A percentile compares a stretch with the other conserved stretches of the same genome.
Conservation (phyloP, 2,797 vertebrate genomes). For the Yasuhikotakia modesta region DNA sequence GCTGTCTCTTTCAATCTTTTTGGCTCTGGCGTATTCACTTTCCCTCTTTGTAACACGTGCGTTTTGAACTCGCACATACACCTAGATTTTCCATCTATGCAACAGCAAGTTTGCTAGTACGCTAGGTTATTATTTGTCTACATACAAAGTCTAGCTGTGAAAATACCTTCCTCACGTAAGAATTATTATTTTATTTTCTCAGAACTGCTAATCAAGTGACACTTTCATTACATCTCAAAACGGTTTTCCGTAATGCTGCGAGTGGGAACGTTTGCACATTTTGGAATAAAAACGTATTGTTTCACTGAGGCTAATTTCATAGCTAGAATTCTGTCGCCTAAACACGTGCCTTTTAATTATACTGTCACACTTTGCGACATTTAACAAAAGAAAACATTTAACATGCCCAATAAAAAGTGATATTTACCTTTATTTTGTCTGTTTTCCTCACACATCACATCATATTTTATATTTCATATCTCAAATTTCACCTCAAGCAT, state of each 20-base stretch:
- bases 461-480: neutral
- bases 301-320: neutral
- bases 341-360: neutral
- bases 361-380: neutral
- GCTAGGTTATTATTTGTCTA: neutral
- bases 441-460: slow-evolving; percentile 6
- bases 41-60: slow-evolving; percentile 1
- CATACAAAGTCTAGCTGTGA: neutral
- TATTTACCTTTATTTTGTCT: neutral
- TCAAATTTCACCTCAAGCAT: neutral
- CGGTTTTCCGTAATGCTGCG: neutral
- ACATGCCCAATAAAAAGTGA: neutral
- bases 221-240: neutral
- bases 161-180: neutral
- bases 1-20: slow-evolving; percentile 20
- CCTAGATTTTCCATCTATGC: neutral
- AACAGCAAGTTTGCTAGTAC: neutral
- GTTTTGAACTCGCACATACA: neutral
- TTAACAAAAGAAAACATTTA: neutral
- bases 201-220: neutral
- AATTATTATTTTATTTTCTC: neutral
- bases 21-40: neutral
- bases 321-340: neutral
- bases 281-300: neutral
- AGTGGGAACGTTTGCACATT: neutral